Evolutionary conservation across 2,797 vertebrate genomes (phyloP).

Genomic region (Trachurus trachurus): DNA sequence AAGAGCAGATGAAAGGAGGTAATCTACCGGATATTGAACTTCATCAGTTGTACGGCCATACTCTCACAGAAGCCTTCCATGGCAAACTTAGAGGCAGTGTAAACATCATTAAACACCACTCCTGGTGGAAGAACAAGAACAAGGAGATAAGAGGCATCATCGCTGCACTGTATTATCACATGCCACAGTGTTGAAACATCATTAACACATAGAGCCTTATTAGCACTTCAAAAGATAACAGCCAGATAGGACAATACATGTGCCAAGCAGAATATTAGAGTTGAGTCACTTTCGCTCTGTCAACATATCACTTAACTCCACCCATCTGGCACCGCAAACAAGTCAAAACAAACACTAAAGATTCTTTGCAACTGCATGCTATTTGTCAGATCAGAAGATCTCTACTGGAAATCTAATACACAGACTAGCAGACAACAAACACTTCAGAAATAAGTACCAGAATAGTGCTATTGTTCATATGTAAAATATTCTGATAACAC

Average conservation of each 20-base stretch:
- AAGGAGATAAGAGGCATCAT: slow-evolving; percentile 12
- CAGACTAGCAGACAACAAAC: background rate
- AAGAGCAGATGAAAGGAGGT: slow-evolving; percentile 11
- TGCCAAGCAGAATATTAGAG: background rate
- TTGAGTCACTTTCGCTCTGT: background rate
- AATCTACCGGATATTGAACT: slow-evolving; percentile 93
- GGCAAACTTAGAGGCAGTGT: slow-evolving; percentile 96
- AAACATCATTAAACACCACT: slow-evolving; percentile 94
- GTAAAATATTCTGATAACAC: background rate
- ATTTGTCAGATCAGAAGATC: slow-evolving; percentile 1
- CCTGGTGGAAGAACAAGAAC: slow-evolving; percentile 78
- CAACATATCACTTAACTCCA: slow-evolving; percentile 18
- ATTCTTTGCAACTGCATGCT: slow-evolving; percentile 8
- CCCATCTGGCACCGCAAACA: slow-evolving; percentile 20
- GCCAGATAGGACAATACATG: background rate
- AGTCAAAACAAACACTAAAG: slow-evolving; percentile 36
- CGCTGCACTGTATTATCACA: background rate
- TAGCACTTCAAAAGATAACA: background rate
- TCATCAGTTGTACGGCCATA: slow-evolving; percentile 92
- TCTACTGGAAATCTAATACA: slow-evolving; percentile 10
- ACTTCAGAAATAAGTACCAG: background rate
- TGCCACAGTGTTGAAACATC: background rate
- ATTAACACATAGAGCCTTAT: slow-evolving; percentile 16
- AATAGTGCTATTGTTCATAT: background rate
- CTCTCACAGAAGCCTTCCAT: slow-evolving; percentile 97